Percentiles rank a stretch among this genome's conserved stretches.
These are phyloP conservation scores for Sphaerodactylus townsendi DNA, from an alignment of 2,113 vertebrate genomes.

Conservation along the genomic window DNA sequence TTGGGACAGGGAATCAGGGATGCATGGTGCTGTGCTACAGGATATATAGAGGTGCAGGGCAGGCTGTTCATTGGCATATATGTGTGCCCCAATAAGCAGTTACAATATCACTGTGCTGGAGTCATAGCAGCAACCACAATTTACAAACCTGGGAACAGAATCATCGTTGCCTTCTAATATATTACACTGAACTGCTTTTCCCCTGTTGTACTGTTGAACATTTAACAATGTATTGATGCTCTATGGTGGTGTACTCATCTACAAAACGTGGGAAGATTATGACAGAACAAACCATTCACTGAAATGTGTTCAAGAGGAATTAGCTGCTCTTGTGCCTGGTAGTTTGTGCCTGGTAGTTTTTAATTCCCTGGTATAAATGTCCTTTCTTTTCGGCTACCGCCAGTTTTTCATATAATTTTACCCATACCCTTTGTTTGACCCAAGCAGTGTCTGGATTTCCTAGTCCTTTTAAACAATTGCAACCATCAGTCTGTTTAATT, in stretches of 20 bases:
- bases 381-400: not conserved
- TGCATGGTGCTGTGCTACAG: too few species aligned
- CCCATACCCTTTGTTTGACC: not conserved
- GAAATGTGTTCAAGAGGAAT: not conserved
- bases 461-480: slow-evolving; percentile 27
- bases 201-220: too few species aligned
- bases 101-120: too few species aligned
- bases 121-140: too few species aligned
- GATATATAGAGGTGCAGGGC: too few species aligned
- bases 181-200: too few species aligned
- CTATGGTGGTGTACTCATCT: not conserved
- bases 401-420: not conserved
- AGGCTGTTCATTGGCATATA: too few species aligned
- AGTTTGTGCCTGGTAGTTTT: not conserved
- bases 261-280: not conserved
- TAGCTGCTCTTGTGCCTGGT: not conserved
- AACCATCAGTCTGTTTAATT: slow-evolving; percentile 48
- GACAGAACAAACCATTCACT: not conserved
- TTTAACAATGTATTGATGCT: not conserved
- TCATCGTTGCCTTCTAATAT: too few species aligned
- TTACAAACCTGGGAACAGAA: too few species aligned
- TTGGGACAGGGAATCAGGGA: too few species aligned
- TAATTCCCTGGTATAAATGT: not conserved
- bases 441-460: slow-evolving; percentile 26
- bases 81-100: too few species aligned